phyloP scores from a whole-genome alignment of 2,888 invertebrate species.

The Notocelia uddmanniana region DNA sequence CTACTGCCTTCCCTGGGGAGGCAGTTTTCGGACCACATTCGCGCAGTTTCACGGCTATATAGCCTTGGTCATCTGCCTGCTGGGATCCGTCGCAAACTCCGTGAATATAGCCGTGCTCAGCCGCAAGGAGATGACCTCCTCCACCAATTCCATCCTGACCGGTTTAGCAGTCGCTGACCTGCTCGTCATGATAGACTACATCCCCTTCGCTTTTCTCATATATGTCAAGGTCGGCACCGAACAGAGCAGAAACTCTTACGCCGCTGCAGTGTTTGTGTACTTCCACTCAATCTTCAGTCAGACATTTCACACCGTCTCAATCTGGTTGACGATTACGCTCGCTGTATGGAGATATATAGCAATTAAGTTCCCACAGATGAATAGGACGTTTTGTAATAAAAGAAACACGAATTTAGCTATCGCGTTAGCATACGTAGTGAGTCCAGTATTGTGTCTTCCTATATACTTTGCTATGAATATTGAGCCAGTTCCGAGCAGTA shows the following conservation, averaged over 20 bases:
- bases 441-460: slow-evolving; percentile 94
- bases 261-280: slow-evolving; percentile 93
- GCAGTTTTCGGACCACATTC: slow-evolving; percentile 87
- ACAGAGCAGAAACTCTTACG: slow-evolving; percentile 85
- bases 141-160: slow-evolving; percentile 97
- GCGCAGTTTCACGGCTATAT: slow-evolving; percentile 93
- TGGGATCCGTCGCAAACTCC: slow-evolving; percentile 95
- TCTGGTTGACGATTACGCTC: slow-evolving; percentile 96
- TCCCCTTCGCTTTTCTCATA: slow-evolving; percentile 94
- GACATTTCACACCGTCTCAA: slow-evolving; percentile 95
- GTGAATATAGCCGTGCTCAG: slow-evolving; percentile 96
- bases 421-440: slow-evolving; percentile 91
- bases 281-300: slow-evolving; percentile 97
- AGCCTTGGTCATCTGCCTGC: slow-evolving; percentile 93
- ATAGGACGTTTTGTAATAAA: slow-evolving; percentile 93
- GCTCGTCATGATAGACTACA: slow-evolving; percentile 96
- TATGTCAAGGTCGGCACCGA: slow-evolving; percentile 87
- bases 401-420: slow-evolving; percentile 91
- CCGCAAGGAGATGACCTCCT: slow-evolving; percentile 95
- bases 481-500: slow-evolving; percentile 67
- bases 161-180: slow-evolving; percentile 96
- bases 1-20: slow-evolving; percentile 85
- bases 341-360: slow-evolving; percentile 97
- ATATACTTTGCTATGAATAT: slow-evolving; percentile 92
- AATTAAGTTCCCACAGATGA: slow-evolving; percentile 93